Evolutionary conservation across 2,113 vertebrate genomes (phyloP), one percentile per base, ranked within the genome.

Genomic region (Columba janthina): DNA sequence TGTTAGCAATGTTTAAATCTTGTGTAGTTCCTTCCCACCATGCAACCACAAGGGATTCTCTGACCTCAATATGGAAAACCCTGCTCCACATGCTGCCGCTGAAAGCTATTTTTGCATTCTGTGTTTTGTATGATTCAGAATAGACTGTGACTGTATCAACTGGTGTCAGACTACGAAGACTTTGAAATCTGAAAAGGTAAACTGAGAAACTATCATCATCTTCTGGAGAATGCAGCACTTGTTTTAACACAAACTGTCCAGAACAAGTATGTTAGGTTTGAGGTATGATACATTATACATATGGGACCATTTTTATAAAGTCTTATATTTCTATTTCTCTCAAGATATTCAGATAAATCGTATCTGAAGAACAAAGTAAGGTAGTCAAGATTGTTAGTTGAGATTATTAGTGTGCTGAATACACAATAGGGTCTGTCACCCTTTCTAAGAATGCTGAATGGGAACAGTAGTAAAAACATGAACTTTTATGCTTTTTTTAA

Each of bases 51-150:
- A 56, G 56, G 56, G 67, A 83, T 67, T 80, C 71, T 61, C 56
- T 77, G 82, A 93, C 77, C 79, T 58, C 26, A n/a, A 58, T 80
- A 90, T 3, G 25, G 67, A 93, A 95, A 96, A 25, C 8, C 7
- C 64, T 57, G 56, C 48, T 96, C 93, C 93, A 58, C 72, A 74
- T 58, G 36, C 31, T 20, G 24, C 80, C 61, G 46, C 71, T 26
- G 40, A 12, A 76, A 91, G 54, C 51, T 88, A 32, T 34, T 91
- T 97, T 94, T 95, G 82, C 64, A 62, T 76, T 70, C 72, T 58
- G 60, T 67, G 66, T 60, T 96, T 91, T 97, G 69, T 56, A 88
- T 96, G 75, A 79, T 66, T 88, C 90, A 88, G 54, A 88, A 89
- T 1, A 73, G 78, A 72, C 50, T 61, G 81, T 18, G n/a, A 61